Conservation (phyloP, 2,888 invertebrate genomes). For the Anarsia innoxiella region DNA sequence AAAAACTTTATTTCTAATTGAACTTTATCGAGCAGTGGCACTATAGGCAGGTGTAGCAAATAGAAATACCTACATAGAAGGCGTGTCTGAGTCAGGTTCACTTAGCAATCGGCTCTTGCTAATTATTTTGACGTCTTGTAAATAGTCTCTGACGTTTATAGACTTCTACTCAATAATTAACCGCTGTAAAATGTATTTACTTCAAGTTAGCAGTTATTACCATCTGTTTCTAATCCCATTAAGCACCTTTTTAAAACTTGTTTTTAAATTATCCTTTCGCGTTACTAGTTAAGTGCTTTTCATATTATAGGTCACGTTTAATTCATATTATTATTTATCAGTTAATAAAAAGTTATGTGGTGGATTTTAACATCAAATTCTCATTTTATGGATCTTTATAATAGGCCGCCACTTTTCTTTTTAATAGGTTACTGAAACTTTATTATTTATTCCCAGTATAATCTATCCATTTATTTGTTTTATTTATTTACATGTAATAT, state of each 20-base stretch:
- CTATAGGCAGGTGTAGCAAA: conserved; percentile 4
- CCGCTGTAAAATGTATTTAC: conserved; percentile 4
- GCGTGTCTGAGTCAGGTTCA: conserved; percentile 23
- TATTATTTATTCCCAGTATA: no score
- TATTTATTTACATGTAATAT: background rate
- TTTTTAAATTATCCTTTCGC: no score
- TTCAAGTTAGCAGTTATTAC: conserved; percentile 3
- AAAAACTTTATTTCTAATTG: background rate
- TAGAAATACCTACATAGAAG: background rate
- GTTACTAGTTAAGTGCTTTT: no score
- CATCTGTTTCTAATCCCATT: conserved; percentile 2
- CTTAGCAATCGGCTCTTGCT: conserved; percentile 54
- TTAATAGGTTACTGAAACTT: no score
- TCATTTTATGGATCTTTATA: no score
- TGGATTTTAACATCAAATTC: no score
- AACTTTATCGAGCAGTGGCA: background rate
- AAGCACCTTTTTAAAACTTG: no score
- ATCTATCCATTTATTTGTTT: conserved; percentile 1
- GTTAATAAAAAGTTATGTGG: no score
- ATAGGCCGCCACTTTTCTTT: no score
- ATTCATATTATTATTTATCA: no score
- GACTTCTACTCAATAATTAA: conserved; percentile 12
- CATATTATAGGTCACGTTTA: no score
- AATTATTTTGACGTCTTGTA: conserved; percentile 57
- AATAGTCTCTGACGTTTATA: conserved; percentile 37